Base-by-base conservation (phyloP, 2,113 vertebrate species). In the Zosterops japonicus region DNA sequence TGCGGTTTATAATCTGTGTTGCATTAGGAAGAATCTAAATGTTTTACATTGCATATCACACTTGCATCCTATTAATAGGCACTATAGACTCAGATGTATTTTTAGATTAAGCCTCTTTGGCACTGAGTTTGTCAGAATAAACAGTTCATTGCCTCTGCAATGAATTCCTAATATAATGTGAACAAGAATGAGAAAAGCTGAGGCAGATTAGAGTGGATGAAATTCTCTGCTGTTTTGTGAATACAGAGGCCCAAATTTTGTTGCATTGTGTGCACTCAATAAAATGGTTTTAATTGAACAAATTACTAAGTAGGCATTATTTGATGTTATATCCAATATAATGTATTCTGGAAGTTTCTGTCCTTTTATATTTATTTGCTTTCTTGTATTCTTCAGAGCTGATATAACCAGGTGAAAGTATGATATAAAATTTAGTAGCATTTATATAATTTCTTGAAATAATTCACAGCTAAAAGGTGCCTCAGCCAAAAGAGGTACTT, bases 61-160 rank as follows among this genome's bases (percentile, higher is more conserved):
- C 56, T 91, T 97, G 63, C 36, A 75, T 86, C 42, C 44, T 88
- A 97, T 96, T 97, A 97, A 96, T 94, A 96, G 77, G 6, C 59
- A 25, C 67, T 60, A 74, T 35, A 52, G 47, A 74, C 93, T 95
- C 36, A 75, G 90, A 93, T 92, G 50, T 94, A 96, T 95, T 82
- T 94, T 97, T 88, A 95, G 85, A 81, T 95, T 89, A 87, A 93
- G 50, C 12, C 7, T 14, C 70, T 95, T 90, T 94, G 91, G 82
- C 79, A 85, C 46, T 67, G 71, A 82, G 16, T 76, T 50, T 83
- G 56, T 83, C 72, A 76, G 33, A 67, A 36, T 68, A 95, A 92
- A 92, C 57, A 93, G 44, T 11, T 83, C 64, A 36, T 33, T 97
- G 47, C 69, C 89, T 74, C 65, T 97, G 92, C 90, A 75, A 96